Evolutionary conservation across 2,888 invertebrate species (phyloP), one percentile per base, ranked within the genome.

Genomic region (Epinotia demarniana): DNA sequence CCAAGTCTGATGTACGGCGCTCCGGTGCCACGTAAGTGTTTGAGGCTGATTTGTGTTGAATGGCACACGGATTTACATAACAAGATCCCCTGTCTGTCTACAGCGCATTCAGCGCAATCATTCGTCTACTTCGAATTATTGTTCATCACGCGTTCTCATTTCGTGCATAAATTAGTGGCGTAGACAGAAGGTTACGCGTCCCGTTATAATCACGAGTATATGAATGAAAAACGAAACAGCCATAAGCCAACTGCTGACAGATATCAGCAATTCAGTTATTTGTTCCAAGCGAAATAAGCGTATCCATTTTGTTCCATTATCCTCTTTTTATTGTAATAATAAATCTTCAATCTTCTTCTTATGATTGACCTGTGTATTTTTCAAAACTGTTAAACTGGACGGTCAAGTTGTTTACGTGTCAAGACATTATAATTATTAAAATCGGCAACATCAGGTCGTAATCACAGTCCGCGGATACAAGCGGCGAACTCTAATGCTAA

Each of bases 161-260:
- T 23, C 58, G 43, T 46, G 58, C 58, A 19, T 69, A 27, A 60
- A 46, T n/a, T 23, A 19, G 19, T 58, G 43, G 18, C 67, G 67
- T 13, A n/a, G 12, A 72, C 39, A 19, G 12, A 72, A 72, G 23
- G 55, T 68, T 57, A 43, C 71, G 71, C 55, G 18, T 61, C 81
- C 82, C 83, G 84, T 82, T 84, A 85, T 82, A 33, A 33, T 82
- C 84, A 87, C 82, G 85, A 87, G 85, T 86, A 84, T 82, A 87
- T 82, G 85, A 88, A 90, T 91, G 87, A 90, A 90, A 91, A 83
- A 87, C 79, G 81, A 80, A 81, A 79, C 77, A 87, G 83, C 81
- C 83, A 83, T 87, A 83, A 86, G 89, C 82, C 82, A 84, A 79
- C 85, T 82, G 86, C 79, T 83, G 82, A 80, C 80, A 79, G 79